A percentile compares a stretch with the other conserved stretches of the same genome.
phyloP scores from a whole-genome alignment of 2,113 vertebrate species.

The Pteropus alecto region DNA sequence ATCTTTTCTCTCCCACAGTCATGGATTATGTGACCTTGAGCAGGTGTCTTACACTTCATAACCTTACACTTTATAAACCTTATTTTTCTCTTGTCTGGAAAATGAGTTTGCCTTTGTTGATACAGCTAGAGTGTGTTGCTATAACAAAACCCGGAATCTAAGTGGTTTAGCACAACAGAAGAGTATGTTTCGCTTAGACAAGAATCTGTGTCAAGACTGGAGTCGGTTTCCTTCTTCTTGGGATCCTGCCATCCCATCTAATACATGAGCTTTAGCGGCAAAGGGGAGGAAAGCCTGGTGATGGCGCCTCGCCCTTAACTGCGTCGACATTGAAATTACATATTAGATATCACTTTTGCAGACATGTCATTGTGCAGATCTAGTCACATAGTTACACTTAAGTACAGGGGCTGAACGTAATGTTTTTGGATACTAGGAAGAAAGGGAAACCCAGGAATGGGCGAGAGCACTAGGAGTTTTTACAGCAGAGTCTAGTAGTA shows the following conservation, averaged over 20 bases:
- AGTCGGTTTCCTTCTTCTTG: neutral
- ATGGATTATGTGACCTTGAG: neutral
- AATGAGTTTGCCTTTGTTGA: neutral
- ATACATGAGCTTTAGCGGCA: neutral
- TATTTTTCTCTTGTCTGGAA: neutral
- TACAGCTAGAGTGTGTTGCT: neutral
- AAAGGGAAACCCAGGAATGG: neutral
- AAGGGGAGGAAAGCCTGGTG: neutral
- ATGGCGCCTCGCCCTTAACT: neutral
- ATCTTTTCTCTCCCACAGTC: neutral
- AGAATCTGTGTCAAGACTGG: neutral
- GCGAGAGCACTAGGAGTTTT: neutral
- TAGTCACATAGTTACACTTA: fast-evolving
- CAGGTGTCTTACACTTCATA: neutral
- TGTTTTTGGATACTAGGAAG: neutral
- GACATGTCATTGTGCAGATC: neutral
- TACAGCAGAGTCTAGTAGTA: neutral
- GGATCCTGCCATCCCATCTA: neutral
- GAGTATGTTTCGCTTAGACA: neutral
- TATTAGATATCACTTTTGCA: neutral
- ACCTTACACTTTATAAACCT: neutral
- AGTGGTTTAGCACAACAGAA: neutral
- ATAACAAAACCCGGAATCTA: neutral
- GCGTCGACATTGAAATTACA: neutral
- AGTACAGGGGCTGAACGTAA: no score